Percentiles rank a stretch among this genome's conserved stretches.
These are phyloP conservation scores for Copsychus sechellarum DNA, from an alignment of 2,113 vertebrate genomes.

Conservation along the genomic window DNA sequence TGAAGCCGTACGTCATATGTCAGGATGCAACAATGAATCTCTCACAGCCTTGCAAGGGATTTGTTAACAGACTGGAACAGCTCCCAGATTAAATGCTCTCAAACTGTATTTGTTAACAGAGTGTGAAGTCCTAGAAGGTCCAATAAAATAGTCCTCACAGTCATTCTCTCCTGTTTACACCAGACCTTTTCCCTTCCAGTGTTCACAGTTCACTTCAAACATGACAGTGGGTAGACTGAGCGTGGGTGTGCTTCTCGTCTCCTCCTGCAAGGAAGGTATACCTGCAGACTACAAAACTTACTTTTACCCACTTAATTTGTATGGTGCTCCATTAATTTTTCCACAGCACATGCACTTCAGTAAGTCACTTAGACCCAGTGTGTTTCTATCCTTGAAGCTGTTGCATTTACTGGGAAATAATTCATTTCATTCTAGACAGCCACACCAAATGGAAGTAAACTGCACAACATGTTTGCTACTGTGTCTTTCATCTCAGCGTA, in stretches of 20 bases:
- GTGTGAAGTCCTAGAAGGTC: background rate
- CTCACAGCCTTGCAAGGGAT: background rate
- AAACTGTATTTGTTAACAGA: background rate
- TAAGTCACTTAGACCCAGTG: background rate
- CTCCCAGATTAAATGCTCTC: background rate
- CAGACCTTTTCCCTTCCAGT: background rate
- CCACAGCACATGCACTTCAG: background rate
- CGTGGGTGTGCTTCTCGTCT: background rate
- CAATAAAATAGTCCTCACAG: background rate
- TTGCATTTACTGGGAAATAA: conserved; percentile 29
- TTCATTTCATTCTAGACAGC: conserved; percentile 27
- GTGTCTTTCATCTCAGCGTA: conserved; percentile 32
- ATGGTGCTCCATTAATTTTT: background rate
- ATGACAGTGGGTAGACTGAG: background rate
- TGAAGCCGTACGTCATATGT: background rate
- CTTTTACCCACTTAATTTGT: background rate
- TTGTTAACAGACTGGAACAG: background rate
- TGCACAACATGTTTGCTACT: background rate
- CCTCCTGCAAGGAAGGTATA: background rate
- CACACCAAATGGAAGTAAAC: conserved; percentile 9
- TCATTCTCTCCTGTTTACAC: background rate
- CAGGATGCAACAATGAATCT: background rate
- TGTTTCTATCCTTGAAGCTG: background rate
- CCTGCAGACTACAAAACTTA: background rate
- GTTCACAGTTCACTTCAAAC: background rate